A percentile compares a stretch with the other conserved stretches of the same genome.
Conservation (phyloP, 2,888 invertebrate genomes). For the Phasia obesa region DNA sequence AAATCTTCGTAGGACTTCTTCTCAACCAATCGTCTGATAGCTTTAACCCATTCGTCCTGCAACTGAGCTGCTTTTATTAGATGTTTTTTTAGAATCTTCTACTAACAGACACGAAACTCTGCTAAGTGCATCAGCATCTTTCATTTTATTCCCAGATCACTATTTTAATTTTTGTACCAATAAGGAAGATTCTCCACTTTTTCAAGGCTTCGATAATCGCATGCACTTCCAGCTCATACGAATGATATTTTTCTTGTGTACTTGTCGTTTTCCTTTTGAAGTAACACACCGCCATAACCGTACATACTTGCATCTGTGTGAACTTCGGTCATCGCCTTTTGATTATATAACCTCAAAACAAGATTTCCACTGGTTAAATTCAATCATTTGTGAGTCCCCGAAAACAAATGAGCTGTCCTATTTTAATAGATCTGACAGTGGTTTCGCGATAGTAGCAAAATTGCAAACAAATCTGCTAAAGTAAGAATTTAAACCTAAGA, state of each 20-base stretch:
- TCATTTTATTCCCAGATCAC: constrained; percentile 53
- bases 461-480: constrained; percentile 50
- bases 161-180: constrained; percentile 68
- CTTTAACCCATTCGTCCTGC: too few species aligned
- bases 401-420: constrained; percentile 62
- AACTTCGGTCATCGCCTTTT: constrained; percentile 61
- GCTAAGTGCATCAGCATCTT: constrained; percentile 67
- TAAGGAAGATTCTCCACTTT: constrained; percentile 74
- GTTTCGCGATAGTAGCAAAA: constrained; percentile 75
- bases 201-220: constrained; percentile 65
- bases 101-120: constrained; percentile 52
- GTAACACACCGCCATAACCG: constrained; percentile 66
- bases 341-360: constrained; percentile 62
- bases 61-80: too few species aligned
- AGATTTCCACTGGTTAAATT: constrained; percentile 58
- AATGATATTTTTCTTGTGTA: constrained; percentile 60
- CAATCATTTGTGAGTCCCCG: constrained; percentile 17
- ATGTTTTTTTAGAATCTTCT: constrained; percentile 13
- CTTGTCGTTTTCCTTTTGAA: constrained; percentile 53
- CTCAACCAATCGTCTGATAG: too few species aligned
- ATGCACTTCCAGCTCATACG: constrained; percentile 72
- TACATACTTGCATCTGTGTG: constrained; percentile 69
- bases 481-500: constrained; percentile 61
- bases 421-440: constrained; percentile 74
- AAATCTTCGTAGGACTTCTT: too few species aligned